Evolutionary conservation across 2,888 invertebrate genomes (phyloP).

Genomic region (Bombylius discolor): DNA sequence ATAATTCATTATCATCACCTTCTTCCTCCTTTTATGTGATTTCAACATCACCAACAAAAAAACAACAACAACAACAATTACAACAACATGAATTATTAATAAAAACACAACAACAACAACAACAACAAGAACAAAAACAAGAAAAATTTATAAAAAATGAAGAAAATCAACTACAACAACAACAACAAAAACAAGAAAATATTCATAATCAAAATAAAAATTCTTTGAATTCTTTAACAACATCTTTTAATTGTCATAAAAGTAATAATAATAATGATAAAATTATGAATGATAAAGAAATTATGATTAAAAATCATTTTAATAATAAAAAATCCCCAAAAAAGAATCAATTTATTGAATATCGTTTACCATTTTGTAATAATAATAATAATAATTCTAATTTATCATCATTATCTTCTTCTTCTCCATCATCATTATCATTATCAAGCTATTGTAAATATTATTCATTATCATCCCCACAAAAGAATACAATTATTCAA

Average conservation of each 20-base stretch:
- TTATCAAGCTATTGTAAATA: background rate
- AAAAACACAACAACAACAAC: slow-evolving; percentile 12
- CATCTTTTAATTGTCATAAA: background rate
- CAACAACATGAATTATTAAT: slow-evolving; percentile 15
- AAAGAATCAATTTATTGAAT: background rate
- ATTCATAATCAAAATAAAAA: no score
- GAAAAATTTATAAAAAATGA: no score
- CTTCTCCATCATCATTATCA: background rate
- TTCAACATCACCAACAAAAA: slow-evolving; percentile 10
- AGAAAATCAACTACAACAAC: no score
- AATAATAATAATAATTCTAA: background rate
- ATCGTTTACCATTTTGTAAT: background rate
- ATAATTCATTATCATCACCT: slow-evolving; percentile 11
- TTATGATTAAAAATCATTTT: background rate
- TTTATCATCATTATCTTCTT: background rate
- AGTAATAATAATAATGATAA: background rate
- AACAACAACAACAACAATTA: slow-evolving; percentile 14
- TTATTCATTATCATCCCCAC: background rate
- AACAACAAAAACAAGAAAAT: no score
- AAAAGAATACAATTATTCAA: background rate
- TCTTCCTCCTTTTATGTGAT: slow-evolving; percentile 18
- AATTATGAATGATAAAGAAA: background rate
- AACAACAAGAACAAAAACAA: background rate
- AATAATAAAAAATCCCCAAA: background rate
- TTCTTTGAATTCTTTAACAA: no score